Conservation (phyloP, 2,113 vertebrate species). For the Petromus typicus region DNA sequence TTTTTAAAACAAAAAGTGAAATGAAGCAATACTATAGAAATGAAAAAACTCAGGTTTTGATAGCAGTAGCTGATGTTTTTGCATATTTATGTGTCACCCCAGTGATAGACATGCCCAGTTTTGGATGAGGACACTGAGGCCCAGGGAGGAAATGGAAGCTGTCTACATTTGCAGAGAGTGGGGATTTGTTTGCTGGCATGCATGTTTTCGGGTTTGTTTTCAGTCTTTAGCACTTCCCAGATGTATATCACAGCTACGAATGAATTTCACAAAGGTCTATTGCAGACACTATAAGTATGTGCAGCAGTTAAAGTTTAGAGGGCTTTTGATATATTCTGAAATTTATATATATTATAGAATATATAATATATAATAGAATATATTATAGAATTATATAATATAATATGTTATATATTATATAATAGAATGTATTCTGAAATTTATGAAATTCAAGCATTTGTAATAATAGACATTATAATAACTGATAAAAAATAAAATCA, state of each 20-base stretch:
- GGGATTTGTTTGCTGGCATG: background rate
- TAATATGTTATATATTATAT: too few species aligned
- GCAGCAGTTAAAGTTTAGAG: background rate
- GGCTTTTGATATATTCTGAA: background rate
- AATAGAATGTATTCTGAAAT: too few species aligned
- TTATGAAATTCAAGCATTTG: too few species aligned
- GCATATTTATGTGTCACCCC: background rate
- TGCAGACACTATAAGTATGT: background rate
- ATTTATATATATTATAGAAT: too few species aligned
- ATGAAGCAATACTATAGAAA: background rate
- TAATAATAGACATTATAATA: background rate
- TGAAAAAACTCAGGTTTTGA: background rate
- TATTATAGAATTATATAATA: too few species aligned
- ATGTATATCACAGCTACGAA: background rate
- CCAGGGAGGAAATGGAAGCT: background rate
- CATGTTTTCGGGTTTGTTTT: background rate
- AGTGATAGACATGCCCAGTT: background rate
- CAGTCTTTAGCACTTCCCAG: background rate
- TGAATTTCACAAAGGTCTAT: background rate
- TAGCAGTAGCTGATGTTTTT: background rate
- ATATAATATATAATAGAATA: too few species aligned
- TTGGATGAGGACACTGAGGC: background rate
- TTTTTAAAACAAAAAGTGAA: slow-evolving; percentile 23
- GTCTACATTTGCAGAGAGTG: background rate
- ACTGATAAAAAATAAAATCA: background rate